phyloP scores from a whole-genome alignment of 2,888 invertebrate genomes.

The Idaea dimidiata region DNA sequence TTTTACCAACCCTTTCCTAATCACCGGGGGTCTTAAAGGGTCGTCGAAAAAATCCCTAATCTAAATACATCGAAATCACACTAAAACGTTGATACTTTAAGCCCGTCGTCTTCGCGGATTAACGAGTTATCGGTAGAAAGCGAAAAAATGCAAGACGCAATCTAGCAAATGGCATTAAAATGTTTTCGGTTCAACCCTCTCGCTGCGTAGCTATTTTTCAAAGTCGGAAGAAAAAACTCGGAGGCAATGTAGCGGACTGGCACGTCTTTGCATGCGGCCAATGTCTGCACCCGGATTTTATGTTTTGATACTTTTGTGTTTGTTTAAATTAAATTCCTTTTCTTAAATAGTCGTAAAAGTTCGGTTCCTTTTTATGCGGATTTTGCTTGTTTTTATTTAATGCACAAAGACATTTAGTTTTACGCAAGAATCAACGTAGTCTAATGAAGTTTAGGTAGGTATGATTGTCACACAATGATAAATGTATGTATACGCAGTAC shows the following conservation, averaged over 20 bases:
- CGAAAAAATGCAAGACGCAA: conserved; percentile 79
- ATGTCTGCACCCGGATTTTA: conserved; percentile 34
- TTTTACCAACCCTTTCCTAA: conserved; percentile 69
- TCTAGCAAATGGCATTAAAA: conserved; percentile 82
- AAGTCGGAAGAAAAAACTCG: conserved; percentile 70
- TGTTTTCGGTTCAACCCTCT: conserved; percentile 77
- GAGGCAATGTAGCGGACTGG: conserved; percentile 76
- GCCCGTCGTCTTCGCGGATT: conserved; percentile 77
- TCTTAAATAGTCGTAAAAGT: background rate
- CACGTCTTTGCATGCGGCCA: conserved; percentile 74
- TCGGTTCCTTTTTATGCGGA: conserved; percentile 6
- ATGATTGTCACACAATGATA: conserved; percentile 8
- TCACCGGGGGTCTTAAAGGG: conserved; percentile 57
- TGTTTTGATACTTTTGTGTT: conserved; percentile 56
- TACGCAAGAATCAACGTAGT: background rate
- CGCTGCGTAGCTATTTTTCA: conserved; percentile 75
- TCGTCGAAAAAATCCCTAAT: conserved; percentile 73
- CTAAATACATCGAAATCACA: conserved; percentile 70
- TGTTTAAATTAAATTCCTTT: background rate
- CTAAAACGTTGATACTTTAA: conserved; percentile 77
- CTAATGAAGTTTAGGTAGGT: background rate
- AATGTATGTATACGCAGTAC: conserved; percentile 20
- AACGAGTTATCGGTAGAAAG: conserved; percentile 58
- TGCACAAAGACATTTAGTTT: background rate
- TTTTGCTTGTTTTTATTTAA: conserved; percentile 4